Base-by-base conservation (phyloP, 2,113 vertebrate species). In the Dolichallabes microphthalmus region DNA sequence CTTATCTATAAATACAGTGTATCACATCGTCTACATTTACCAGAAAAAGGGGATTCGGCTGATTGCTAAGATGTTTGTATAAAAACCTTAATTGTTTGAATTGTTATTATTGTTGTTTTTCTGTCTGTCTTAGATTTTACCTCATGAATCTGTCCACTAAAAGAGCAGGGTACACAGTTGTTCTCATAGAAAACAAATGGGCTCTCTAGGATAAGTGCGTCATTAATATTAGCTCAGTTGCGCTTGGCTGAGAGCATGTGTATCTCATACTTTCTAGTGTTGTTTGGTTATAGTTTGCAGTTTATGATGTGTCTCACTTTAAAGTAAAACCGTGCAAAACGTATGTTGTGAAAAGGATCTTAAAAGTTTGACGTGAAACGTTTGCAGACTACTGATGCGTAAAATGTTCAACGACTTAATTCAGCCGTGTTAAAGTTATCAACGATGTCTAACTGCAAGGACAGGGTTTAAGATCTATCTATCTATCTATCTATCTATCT, bases 311-410 rank as follows among this genome's bases (percentile, higher is more conserved):
- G 74, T 63, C 73, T 32, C 71, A 30, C 55, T 71, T 81, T 45
- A 10, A 63, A 11, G 13, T 45, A 50, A 64, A 71, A 71, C 12
- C 58, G 45, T 73, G 30, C 22, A 74, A 5, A 35, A 14, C 9
- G 4, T 30, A 63, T 22, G 58, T 39, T 25, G 22, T 35, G 76
- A 79, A 63, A 50, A 63, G 35, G 39, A 27, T 57, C 1, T 97
- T 95, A 96, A 94, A 94, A 94, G 55, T 35, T 58, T 94, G 94
- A 95, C 95, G 92, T 94, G 95, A 95, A 96, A 96, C 96, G 97
- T 91, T 93, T 95, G 94, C 93, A 83, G 30, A 17, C 4, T 45
- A n/a, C 32, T 83, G 30, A 13, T 25, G 64, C 25, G 30, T 8
- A 30, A 32, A 55, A 53, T n/a, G 5, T 76, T 25, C 17, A 20